Conservation (phyloP, 2,888 invertebrate species). For the Habroteleia sp. region DNA sequence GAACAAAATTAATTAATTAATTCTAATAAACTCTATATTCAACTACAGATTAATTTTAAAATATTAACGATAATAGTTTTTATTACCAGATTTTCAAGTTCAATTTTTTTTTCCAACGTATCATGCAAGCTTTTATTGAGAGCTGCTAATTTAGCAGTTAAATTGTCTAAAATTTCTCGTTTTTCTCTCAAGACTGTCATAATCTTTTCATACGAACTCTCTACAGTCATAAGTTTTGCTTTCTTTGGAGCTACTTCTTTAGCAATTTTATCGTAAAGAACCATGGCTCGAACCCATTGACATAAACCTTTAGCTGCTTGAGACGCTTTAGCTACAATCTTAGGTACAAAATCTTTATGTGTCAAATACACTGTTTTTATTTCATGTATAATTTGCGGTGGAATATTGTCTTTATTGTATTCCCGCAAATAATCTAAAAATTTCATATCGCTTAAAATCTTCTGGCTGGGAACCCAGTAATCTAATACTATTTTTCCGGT, state of each 20-base stretch:
- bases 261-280: slow-evolving; percentile 92
- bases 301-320: slow-evolving; percentile 96
- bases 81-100: slow-evolving; percentile 86
- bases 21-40: too few species aligned
- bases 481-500: slow-evolving; percentile 88
- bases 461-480: slow-evolving; percentile 93
- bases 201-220: slow-evolving; percentile 90
- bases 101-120: slow-evolving; percentile 85
- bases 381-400: slow-evolving; percentile 84
- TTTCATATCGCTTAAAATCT: slow-evolving; percentile 89
- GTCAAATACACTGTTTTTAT: slow-evolving; percentile 76
- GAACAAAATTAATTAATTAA: too few species aligned
- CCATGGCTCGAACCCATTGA: slow-evolving; percentile 95
- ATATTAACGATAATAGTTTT: slow-evolving; percentile 1
- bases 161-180: slow-evolving; percentile 87
- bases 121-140: slow-evolving; percentile 86
- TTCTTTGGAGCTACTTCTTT: slow-evolving; percentile 93
- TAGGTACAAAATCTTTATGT: slow-evolving; percentile 90
- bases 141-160: slow-evolving; percentile 89
- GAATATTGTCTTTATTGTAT: slow-evolving; percentile 93
- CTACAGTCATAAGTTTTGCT: slow-evolving; percentile 89
- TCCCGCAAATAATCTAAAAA: slow-evolving; percentile 88
- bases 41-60: too few species aligned
- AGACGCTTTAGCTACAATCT: slow-evolving; percentile 92
- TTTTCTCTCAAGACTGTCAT: slow-evolving; percentile 93